Evolutionary conservation across 2,113 vertebrate genomes (phyloP), one percentile per base, ranked within the genome.

Genomic region (Vulpes ferrilata): DNA sequence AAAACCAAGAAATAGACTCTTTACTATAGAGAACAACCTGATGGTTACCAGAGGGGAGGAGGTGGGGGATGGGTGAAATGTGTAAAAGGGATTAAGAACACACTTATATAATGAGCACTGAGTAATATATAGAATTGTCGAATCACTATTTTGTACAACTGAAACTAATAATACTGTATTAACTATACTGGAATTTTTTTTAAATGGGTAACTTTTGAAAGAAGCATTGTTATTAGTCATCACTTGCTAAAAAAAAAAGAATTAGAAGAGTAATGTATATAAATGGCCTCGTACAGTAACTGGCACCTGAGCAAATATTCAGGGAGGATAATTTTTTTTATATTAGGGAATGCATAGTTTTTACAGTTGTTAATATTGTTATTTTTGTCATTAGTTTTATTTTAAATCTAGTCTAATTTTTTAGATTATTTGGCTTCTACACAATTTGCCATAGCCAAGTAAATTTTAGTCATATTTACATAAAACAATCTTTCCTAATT

Each of bases 381-480:
- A 51, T 48, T 79, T n/a, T 3, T 95, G 7, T 65, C 35, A 11
- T 65, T 88, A 17, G 43, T 74, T 87, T 92, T 69, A 53, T 69
- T 96, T 92, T 83, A 71, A 92, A 71, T 90, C 25, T 60, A 17
- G 7, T 22, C 23, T 35, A 90, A 55, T 79, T 62, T 35, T 80
- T 93, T 64, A 57, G 32, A 12, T 69, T 74, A 20, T 57, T 84
- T 95, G 51, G 19, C n/a, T 90, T 89, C 15, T 93, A 20, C 83
- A 19, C 53, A 51, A 57, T 94, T 90, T 95, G 25, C 30, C 64
- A 60, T 60, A 60, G 22, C 20, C 19, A 59, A 59, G 19, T 19
- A 84, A 27, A 87, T n/a, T 71, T 81, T 43, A 95, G 32, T 65
- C 35, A 48, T n/a, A 71, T 90, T 97, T 80, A 71, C 9, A 38